A percentile compares a stretch with the other conserved stretches of the same genome.
Evolutionary conservation across 2,113 vertebrate species (phyloP).

Genomic region (Coregonus clupeaformis): DNA sequence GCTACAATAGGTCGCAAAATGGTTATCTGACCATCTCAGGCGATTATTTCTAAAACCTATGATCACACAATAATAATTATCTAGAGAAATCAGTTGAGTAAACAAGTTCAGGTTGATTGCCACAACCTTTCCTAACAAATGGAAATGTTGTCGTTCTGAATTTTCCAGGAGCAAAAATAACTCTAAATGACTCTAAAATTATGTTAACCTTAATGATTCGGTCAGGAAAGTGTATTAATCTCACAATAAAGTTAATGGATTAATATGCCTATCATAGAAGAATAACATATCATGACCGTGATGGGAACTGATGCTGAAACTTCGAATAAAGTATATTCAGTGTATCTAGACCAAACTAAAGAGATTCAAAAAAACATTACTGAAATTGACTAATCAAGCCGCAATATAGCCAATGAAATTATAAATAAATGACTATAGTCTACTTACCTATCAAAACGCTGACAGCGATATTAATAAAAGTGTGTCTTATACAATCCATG

Average conservation of each 20-base stretch:
- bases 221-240: too few species aligned
- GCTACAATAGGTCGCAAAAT: not conserved
- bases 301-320: not conserved
- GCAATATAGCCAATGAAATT: not conserved
- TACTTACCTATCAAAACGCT: conserved; percentile 67
- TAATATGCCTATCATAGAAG: not conserved
- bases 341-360: not conserved
- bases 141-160: too few species aligned
- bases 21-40: too few species aligned
- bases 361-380: not conserved
- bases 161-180: too few species aligned
- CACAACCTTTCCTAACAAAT: too few species aligned
- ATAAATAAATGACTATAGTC: not conserved
- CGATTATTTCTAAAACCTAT: too few species aligned
- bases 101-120: too few species aligned
- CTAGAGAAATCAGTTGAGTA: too few species aligned
- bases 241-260: not conserved
- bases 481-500: conserved; percentile 66
- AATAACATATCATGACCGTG: not conserved
- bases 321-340: not conserved
- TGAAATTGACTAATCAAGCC: not conserved
- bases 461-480: conserved; percentile 46
- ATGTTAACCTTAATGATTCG: too few species aligned
- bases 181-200: too few species aligned
- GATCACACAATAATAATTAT: too few species aligned